Conservation (phyloP, 37 sponge, comb jelly and placozoan species). For the Aplysina aerophoba region DNA sequence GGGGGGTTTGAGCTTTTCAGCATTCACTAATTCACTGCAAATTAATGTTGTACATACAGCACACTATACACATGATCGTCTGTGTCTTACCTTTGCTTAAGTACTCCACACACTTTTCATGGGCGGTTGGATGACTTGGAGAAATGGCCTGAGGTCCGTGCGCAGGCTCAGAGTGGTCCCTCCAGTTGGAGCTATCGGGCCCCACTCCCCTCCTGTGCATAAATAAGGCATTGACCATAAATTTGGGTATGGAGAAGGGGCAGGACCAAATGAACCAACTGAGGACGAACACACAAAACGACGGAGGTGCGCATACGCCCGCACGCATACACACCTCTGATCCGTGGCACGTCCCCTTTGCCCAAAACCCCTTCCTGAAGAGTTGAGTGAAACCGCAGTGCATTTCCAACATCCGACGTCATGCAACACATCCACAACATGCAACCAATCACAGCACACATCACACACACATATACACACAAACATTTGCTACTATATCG, state of each 20-base stretch:
- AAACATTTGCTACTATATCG: neutral
- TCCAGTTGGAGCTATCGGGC: constrained; percentile 45
- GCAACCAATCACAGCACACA: neutral
- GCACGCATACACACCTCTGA: constrained; percentile 10
- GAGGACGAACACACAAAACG: neutral
- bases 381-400: neutral
- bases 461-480: neutral
- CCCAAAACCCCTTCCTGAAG: neutral
- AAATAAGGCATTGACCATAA: neutral
- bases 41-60: too few species aligned
- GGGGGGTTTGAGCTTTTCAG: too few species aligned
- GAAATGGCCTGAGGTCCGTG: neutral
- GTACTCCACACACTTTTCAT: constrained; percentile 39
- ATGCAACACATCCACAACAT: neutral
- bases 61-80: too few species aligned
- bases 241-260: neutral
- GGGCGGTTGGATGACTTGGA: neutral
- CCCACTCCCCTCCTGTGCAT: neutral
- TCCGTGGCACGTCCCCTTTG: neutral
- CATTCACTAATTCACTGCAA: too few species aligned
- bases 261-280: neutral
- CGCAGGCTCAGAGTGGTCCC: constrained; percentile 12
- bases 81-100: constrained; percentile 46
- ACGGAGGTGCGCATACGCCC: neutral
- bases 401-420: neutral